phyloP scores from a whole-genome alignment of 2,113 vertebrate genomes.

The Scolopax mira region DNA sequence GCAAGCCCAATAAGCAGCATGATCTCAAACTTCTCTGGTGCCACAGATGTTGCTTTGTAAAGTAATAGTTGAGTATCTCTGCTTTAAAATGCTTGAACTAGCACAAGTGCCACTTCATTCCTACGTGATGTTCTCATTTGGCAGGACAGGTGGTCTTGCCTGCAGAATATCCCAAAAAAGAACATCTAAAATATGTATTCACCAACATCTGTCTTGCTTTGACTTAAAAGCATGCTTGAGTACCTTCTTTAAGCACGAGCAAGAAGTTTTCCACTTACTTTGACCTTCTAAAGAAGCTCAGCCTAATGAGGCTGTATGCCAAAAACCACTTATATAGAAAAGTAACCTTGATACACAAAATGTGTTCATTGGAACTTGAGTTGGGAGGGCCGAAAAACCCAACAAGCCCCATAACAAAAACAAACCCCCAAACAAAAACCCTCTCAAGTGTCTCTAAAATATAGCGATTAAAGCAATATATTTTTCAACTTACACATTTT shows the following conservation, averaged over 20 bases:
- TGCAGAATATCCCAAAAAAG: constrained; percentile 26
- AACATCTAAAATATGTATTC: constrained; percentile 70
- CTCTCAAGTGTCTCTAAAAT: neutral
- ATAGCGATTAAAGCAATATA: neutral
- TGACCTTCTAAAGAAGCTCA: constrained; percentile 31
- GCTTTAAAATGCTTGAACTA: constrained; percentile 43
- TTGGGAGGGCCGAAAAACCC: rapidly evolving
- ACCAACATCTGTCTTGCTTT: constrained; percentile 58
- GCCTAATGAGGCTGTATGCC: neutral
- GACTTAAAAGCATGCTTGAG: constrained; percentile 50
- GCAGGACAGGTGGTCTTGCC: constrained; percentile 52
- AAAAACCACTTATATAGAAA: neutral
- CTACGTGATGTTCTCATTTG: constrained; percentile 45
- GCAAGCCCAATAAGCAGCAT: neutral
- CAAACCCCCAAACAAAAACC: neutral
- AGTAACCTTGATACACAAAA: neutral
- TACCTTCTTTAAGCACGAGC: neutral
- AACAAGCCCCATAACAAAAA: neutral
- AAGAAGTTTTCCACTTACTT: constrained; percentile 10
- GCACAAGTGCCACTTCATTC: constrained; percentile 51
- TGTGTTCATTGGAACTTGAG: neutral
- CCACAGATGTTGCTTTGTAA: neutral
- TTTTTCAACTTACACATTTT: neutral
- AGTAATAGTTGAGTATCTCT: neutral
- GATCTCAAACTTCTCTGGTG: neutral